Conservation (phyloP, 1,140 invertebrate genomes). For the Panagrolaimus sp. region DNA sequence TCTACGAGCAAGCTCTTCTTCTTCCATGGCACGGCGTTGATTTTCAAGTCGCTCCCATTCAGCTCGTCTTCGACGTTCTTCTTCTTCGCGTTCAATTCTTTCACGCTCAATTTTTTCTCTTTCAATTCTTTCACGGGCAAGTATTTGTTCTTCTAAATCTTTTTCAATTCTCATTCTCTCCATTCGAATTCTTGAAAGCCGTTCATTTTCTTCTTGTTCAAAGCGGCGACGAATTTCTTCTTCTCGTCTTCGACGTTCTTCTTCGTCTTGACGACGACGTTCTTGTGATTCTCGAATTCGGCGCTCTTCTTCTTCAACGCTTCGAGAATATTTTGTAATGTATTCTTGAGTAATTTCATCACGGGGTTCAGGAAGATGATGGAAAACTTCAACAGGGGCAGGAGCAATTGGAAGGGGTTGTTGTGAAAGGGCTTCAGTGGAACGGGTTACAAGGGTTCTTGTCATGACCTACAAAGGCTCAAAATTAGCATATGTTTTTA, state of each 20-base stretch:
- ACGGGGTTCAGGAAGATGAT: constrained; percentile 27
- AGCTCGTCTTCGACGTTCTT: constrained; percentile 37
- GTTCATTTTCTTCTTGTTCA: constrained; percentile 46
- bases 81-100: constrained; percentile 24
- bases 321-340: constrained; percentile 42
- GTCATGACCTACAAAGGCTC: constrained; percentile 43
- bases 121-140: constrained; percentile 32
- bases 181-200: constrained; percentile 40
- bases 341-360: constrained; percentile 52
- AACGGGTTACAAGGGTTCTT: constrained; percentile 56
- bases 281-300: constrained; percentile 50
- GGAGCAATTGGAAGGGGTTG: constrained; percentile 40
- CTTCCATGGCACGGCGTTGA: constrained; percentile 42
- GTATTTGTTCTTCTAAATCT: constrained; percentile 30
- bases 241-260: constrained; percentile 46
- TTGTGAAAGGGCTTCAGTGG: constrained; percentile 45
- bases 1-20: constrained; percentile 44
- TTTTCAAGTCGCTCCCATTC: constrained; percentile 55
- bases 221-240: constrained; percentile 44
- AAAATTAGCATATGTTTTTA: constrained; percentile 1
- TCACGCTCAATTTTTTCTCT: constrained; percentile 27
- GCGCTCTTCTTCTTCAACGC: constrained; percentile 55
- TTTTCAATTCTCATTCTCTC: constrained; percentile 46
- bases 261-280: constrained; percentile 44
- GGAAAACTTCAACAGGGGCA: constrained; percentile 44